Conservation (phyloP, 2,113 vertebrate species). For the Heterocephalus glaber region DNA sequence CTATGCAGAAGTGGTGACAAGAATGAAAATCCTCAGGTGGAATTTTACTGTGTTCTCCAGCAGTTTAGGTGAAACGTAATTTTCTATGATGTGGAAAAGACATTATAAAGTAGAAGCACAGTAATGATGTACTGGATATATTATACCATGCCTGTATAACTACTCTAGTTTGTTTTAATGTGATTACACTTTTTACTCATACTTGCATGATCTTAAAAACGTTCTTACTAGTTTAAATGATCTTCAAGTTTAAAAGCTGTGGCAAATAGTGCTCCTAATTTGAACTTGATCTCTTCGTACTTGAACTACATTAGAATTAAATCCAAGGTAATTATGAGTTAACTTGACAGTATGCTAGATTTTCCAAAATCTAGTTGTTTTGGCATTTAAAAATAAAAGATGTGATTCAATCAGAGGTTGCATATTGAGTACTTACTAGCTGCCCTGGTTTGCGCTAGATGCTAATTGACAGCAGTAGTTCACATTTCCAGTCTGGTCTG, state of each 20-base stretch:
- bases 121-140: background rate
- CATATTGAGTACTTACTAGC: background rate
- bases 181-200: background rate
- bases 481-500: background rate
- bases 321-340: slow-evolving; percentile 24
- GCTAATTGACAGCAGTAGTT: background rate
- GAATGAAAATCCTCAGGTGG: background rate
- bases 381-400: slow-evolving; percentile 17
- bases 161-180: background rate
- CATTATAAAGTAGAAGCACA: background rate
- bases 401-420: background rate
- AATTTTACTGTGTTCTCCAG: slow-evolving; percentile 28
- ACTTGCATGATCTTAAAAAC: background rate
- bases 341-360: background rate
- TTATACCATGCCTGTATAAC: background rate
- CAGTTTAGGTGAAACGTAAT: background rate
- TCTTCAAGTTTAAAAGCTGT: background rate
- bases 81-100: slow-evolving; percentile 33
- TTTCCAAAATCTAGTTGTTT: background rate
- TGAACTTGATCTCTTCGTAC: slow-evolving; percentile 15
- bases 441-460: background rate
- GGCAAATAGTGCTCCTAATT: slow-evolving; percentile 5
- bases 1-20: background rate
- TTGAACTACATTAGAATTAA: slow-evolving; percentile 42
- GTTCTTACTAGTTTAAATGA: slow-evolving; percentile 3